These are phyloP conservation scores for Probaryconus sp. DNA, from an alignment of 1,140 invertebrate species.

Conservation along the genomic window DNA sequence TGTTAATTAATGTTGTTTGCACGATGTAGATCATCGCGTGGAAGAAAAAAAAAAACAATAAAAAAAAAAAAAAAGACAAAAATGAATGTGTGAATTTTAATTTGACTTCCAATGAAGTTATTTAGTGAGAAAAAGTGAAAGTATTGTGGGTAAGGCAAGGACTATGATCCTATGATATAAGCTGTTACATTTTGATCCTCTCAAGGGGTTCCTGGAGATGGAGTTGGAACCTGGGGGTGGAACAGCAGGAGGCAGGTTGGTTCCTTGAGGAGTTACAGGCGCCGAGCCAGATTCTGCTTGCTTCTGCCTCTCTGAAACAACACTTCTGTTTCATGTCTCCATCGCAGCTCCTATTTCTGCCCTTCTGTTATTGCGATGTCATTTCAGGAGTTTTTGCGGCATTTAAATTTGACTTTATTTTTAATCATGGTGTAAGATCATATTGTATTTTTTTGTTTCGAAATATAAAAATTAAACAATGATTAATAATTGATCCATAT, in stretches of 20 bases:
- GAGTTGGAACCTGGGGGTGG: constrained; percentile 73
- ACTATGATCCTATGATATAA: constrained; percentile 70
- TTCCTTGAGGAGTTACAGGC: constrained; percentile 76
- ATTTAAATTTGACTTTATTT: no score
- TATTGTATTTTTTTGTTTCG: no score
- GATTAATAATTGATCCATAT: no score
- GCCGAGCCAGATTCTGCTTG: constrained; percentile 78
- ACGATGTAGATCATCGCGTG: no score
- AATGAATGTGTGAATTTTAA: constrained; percentile 17
- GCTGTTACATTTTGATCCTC: constrained; percentile 88
- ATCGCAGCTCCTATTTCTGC: constrained; percentile 48
- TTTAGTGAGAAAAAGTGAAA: constrained; percentile 34
- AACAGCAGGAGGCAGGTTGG: constrained; percentile 76
- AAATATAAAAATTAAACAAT: no score
- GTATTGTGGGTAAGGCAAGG: constrained; percentile 59
- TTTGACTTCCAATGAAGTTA: constrained; percentile 7
- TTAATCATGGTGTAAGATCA: no score
- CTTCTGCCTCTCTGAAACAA: constrained; percentile 78
- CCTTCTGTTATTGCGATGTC: constrained; percentile 15
- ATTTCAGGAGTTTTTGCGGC: constrained; percentile 2
- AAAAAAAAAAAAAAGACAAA: no score
- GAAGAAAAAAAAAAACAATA: no score
- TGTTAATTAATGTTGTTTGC: neutral
- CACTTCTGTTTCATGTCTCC: constrained; percentile 76
- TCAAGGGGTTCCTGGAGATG: constrained; percentile 85